These are phyloP conservation scores for Drosophila burlai DNA, from an alignment of 1,140 invertebrate species.

Conservation along the genomic window DNA sequence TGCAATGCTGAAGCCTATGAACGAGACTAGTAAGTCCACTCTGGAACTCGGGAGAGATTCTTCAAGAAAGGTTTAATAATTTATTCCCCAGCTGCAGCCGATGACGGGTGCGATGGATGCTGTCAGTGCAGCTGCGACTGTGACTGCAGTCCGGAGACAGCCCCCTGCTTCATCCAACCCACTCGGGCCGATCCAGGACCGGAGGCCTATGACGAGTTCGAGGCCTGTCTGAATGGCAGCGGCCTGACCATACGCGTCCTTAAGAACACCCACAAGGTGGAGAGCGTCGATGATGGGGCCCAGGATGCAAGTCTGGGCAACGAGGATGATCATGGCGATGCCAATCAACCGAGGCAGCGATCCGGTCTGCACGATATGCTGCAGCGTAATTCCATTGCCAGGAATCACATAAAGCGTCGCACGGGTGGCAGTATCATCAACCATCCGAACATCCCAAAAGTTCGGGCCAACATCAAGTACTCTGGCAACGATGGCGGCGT, in stretches of 20 bases:
- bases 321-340: slow-evolving; percentile 50
- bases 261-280: slow-evolving; percentile 80
- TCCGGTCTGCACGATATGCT: slow-evolving; percentile 61
- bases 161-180: slow-evolving; percentile 71
- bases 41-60: too few relatives aligned
- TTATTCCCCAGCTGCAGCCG: neutral
- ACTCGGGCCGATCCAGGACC: slow-evolving; percentile 69
- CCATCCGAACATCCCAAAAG: slow-evolving; percentile 74
- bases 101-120: slow-evolving; percentile 51
- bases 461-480: slow-evolving; percentile 82
- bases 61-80: too few relatives aligned
- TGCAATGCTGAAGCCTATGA: slow-evolving; percentile 50
- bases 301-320: slow-evolving; percentile 17
- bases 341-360: slow-evolving; percentile 1
- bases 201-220: slow-evolving; percentile 83
- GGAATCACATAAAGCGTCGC: slow-evolving; percentile 72
- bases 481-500: slow-evolving; percentile 75
- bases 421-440: slow-evolving; percentile 75
- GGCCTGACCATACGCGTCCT: slow-evolving; percentile 79
- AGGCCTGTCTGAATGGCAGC: slow-evolving; percentile 81
- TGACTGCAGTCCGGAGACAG: slow-evolving; percentile 71
- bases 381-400: slow-evolving; percentile 71
- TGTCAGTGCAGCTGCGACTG: slow-evolving; percentile 62
- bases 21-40: slow-evolving; percentile 17
- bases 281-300: slow-evolving; percentile 67